These are phyloP conservation scores for Brachyptera risi DNA, from an alignment of 2,888 invertebrate genomes.

Conservation along the genomic window DNA sequence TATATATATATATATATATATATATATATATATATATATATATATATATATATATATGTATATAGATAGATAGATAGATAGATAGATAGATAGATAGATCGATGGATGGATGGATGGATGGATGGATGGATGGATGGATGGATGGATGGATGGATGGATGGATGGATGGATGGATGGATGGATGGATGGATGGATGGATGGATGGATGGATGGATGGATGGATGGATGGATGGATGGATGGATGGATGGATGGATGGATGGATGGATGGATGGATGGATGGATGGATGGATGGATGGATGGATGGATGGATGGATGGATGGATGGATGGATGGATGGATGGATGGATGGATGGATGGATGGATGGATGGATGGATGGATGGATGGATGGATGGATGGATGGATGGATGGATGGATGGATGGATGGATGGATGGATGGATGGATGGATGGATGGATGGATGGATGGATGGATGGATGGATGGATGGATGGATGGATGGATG, in stretches of 20 bases:
- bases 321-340: neutral
- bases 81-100: too few relatives aligned
- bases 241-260: neutral
- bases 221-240: neutral
- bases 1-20: neutral
- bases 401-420: neutral
- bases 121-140: neutral
- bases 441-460: neutral
- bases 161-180: neutral
- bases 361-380: neutral
- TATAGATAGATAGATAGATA: too few relatives aligned
- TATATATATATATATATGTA: too few relatives aligned
- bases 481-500: neutral
- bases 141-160: neutral
- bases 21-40: neutral
- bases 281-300: neutral
- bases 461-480: neutral
- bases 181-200: neutral
- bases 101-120: too few relatives aligned
- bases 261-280: neutral
- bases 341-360: neutral
- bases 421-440: neutral
- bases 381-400: neutral
- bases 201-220: neutral
- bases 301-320: neutral